Base-by-base conservation (phyloP, 2,113 vertebrate genomes). In the Ursus arctos region DNA sequence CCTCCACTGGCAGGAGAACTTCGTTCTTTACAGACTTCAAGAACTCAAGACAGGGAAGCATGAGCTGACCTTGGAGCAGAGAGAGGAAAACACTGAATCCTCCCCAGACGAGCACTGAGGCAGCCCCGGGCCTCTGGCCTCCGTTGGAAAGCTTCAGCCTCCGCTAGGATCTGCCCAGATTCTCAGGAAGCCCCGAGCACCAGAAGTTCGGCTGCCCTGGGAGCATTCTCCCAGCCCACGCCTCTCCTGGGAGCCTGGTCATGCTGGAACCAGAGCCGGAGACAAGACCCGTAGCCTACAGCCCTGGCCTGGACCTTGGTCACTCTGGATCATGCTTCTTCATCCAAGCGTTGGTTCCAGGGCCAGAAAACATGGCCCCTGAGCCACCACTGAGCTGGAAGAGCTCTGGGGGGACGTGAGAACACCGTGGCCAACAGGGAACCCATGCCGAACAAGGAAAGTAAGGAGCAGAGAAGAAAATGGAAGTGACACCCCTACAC, bases 141-240 rank as follows among this genome's bases (percentile, higher is more conserved):
- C 15, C 22, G 26, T 22, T n/a, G 43, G 74, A 26, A 21, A 53
- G 19, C 53, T 51, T 33, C 43, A 10, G 43, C n/a, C 53, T 57
- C 43, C 0, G 2, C 47, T 12, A 13, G 10, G 43, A 65, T 31
- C 77, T 19, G 19, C 59, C 67, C 22, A 18, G 67, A 31, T 21
- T 36, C 86, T 28, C 4, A 19, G 93, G 40, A 82, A 26, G 24
- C 59, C 59, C 22, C 9, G 3, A 24, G 3, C 55, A 57, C 55
- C 19, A 0, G 51, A 53, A 24, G 61, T 14, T 2, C 53, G 21
- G 61, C 53, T 49, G n/a, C 43, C 51, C 40, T 13, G 10, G n/a
- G 31, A 31, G 19, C 43, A 22, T 36, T 4, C 6, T 6, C 21
- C 65, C 6, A 7, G 84, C 47, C 88, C 6, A 0, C 0, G 51